These are phyloP conservation scores for Drosophila melanogaster DNA, from an alignment of 1,140 invertebrate species.

Conservation along the genomic window DNA sequence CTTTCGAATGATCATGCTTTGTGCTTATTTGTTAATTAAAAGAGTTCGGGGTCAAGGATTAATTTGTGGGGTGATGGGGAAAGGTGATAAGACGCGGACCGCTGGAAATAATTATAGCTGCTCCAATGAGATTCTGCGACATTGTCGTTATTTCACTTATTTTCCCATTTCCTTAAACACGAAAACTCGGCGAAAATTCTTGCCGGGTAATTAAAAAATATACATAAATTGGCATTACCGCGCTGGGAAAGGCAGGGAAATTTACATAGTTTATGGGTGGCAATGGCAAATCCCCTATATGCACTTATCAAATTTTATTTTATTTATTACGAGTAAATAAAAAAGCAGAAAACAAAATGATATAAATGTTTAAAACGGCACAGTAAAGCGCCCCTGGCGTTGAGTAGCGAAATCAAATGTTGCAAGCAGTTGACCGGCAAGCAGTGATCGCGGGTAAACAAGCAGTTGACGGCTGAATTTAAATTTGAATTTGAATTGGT, in stretches of 20 bases:
- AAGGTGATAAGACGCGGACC: slow-evolving; percentile 2
- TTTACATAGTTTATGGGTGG: slow-evolving; percentile 58
- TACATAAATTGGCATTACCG: slow-evolving; percentile 37
- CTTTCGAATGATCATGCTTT: slow-evolving; percentile 5
- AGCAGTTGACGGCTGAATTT: slow-evolving; percentile 3
- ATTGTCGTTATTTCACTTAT: slow-evolving; percentile 64
- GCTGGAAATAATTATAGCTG: slow-evolving; percentile 16
- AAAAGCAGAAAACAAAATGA: slow-evolving; percentile 7
- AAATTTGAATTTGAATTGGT: slow-evolving; percentile 1
- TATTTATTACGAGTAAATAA: slow-evolving; percentile 2
- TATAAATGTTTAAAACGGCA: neutral
- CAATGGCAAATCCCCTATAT: neutral
- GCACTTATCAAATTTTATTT: too few relatives aligned
- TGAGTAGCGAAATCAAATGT: slow-evolving; percentile 1
- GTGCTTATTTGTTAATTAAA: slow-evolving; percentile 65
- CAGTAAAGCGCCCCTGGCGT: slow-evolving; percentile 43
- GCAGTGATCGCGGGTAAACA: neutral
- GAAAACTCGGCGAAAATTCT: slow-evolving; percentile 23
- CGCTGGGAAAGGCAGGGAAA: slow-evolving; percentile 16
- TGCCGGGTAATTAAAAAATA: slow-evolving; percentile 55
- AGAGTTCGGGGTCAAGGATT: slow-evolving; percentile 73
- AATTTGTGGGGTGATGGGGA: slow-evolving; percentile 48
- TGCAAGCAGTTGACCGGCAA: slow-evolving; percentile 25
- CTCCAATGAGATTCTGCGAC: neutral
- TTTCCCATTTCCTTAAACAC: slow-evolving; percentile 46